Base-by-base conservation (phyloP, 2,797 vertebrate genomes). In the Cyprinodon diabolis region DNA sequence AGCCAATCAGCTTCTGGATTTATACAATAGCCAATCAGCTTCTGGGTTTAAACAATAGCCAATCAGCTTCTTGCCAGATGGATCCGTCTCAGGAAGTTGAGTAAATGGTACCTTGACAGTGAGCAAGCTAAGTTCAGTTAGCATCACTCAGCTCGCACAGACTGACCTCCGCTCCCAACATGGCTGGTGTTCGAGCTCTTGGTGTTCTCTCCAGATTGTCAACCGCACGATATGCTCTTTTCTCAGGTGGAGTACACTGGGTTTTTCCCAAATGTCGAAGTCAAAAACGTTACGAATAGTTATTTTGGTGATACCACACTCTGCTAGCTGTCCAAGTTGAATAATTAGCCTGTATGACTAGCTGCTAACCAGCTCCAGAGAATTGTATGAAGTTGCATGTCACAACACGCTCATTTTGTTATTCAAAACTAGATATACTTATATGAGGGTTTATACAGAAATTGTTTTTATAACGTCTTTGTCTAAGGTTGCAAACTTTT, bases 161-260 rank as follows among this genome's bases (percentile, higher is more conserved):
- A 78, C 70, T 93, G 92, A 94, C 90, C 92, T 94, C 90, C 87
- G 81, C 78, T 93, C 81, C 80, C 77, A 94, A 93, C 51, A 96
- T 96, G 95, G 92, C 94, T 75, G 87, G 92, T 86, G 82, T 95
- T 25, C 89, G 94, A 90, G 90, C 91, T 76, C 70, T 94, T 74
- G 94, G 94, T 69, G 86, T 90, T 80, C 90, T 95, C 23, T 94
- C 94, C 77, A 90, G 83, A 74, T 67, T 93, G 35, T 73, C 93
- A 81, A 73, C 78, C 62, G 90, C 82, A 69, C 93, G 88, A 93
- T 95, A 93, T 66, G 54, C 82, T 13, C 69, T 92, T 0, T 69
- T 80, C 63, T 72, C 89, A 93, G 95, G 95, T 96, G 91, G 1
- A 63, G 30, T 17, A 4, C 0, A 10, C 15, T 2, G 0, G 1